phyloP scores from a whole-genome alignment of 2,797 vertebrate species.

The Zenarchopterus dispar region DNA sequence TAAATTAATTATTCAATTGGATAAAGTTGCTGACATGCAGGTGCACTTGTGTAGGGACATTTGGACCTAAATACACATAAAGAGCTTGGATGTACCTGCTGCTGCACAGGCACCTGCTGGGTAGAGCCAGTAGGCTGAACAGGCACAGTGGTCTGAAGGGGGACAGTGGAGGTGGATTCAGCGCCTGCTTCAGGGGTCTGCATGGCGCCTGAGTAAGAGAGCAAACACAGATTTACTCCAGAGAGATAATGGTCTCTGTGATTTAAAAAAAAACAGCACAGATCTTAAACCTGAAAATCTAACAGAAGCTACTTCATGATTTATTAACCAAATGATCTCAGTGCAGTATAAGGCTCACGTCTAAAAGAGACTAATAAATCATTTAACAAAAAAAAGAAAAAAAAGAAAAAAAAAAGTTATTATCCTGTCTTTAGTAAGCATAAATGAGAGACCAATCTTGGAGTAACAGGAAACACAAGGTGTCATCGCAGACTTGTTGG shows the following conservation, averaged over 20 bases:
- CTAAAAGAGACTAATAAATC: neutral
- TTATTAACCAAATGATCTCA: constrained; percentile 3
- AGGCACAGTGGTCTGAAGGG: constrained; percentile 88
- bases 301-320: constrained; percentile 9
- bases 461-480: constrained; percentile 24
- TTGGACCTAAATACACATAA: constrained; percentile 1
- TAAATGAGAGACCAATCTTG: constrained; percentile 9
- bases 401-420: neutral
- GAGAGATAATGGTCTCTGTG: constrained; percentile 1
- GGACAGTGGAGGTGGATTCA: constrained; percentile 89
- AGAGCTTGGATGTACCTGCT: constrained; percentile 71
- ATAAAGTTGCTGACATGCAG: neutral
- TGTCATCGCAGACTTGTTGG: constrained; percentile 26
- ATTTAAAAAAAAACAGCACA: neutral
- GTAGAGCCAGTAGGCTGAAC: constrained; percentile 87
- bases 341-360: neutral
- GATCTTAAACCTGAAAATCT: neutral
- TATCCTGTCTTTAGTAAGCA: constrained; percentile 15
- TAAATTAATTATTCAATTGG: constrained; percentile 25
- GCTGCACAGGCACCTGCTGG: constrained; percentile 89
- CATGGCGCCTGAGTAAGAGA: constrained; percentile 86
- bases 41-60: neutral
- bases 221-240: constrained; percentile 1
- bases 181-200: constrained; percentile 93
- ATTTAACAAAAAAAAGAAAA: neutral